Percentiles rank a stretch among this genome's conserved stretches.
Conservation (phyloP, 2,113 vertebrate species). For the Austrofundulus limnaeus region DNA sequence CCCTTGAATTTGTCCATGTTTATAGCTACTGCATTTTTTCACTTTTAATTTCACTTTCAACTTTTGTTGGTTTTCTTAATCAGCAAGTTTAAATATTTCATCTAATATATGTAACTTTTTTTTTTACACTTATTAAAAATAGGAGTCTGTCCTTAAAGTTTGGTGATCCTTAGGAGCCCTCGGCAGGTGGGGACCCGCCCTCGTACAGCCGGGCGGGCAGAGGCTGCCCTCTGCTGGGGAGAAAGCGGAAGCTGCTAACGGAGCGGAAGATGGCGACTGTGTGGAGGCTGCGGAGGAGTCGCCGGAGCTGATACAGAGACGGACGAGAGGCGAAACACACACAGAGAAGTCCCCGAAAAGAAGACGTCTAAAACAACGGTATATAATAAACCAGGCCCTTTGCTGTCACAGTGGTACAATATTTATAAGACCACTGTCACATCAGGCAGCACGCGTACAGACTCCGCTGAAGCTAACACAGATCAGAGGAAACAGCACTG, state of each 20-base stretch:
- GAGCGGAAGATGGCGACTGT: conserved; percentile 80
- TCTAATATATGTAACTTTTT: too few relatives aligned
- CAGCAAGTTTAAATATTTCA: too few relatives aligned
- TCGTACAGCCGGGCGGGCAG: not conserved
- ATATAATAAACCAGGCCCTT: not conserved
- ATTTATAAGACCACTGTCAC: conserved; percentile 17
- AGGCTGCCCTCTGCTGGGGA: conserved; percentile 46
- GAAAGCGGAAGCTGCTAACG: conserved; percentile 58
- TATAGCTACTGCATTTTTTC: too few relatives aligned
- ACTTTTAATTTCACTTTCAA: too few relatives aligned
- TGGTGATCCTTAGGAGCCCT: too few relatives aligned
- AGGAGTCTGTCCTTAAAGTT: too few relatives aligned
- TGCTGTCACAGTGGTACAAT: not conserved
- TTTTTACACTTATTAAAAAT: too few relatives aligned
- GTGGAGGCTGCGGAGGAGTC: conserved; percentile 67
- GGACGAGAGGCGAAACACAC: conserved; percentile 38
- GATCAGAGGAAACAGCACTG: too few relatives aligned
- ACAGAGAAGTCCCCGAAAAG: conserved; percentile 9
- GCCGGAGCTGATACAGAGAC: conserved; percentile 74
- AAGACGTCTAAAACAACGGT: conserved; percentile 59
- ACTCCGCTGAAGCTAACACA: conserved; percentile 46
- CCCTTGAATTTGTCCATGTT: too few relatives aligned
- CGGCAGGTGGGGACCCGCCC: conserved; percentile 35
- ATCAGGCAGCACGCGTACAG: conserved; percentile 14
- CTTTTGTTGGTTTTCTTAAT: too few relatives aligned